phyloP scores from a whole-genome alignment of 1,140 invertebrate species.

The Tetranychus urticae region DNA sequence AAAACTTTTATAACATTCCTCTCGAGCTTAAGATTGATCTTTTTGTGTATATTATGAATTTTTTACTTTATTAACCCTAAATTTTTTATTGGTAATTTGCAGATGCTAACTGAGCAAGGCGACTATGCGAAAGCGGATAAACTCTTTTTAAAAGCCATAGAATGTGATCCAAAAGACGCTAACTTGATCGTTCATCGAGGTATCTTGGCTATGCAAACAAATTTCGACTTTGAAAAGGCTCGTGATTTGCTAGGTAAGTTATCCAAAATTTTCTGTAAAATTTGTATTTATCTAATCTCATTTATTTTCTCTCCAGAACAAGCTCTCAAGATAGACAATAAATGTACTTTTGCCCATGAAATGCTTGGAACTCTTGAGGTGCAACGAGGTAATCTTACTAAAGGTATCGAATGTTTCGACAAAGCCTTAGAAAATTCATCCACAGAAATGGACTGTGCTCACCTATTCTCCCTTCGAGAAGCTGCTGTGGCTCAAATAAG shows the following conservation, averaged over 20 bases:
- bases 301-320: conserved; percentile 24
- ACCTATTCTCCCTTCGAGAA: conserved; percentile 57
- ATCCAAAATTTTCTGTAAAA: not conserved
- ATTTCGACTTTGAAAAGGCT: conserved; percentile 48
- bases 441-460: conserved; percentile 58
- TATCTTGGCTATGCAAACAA: conserved; percentile 54
- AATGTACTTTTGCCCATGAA: conserved; percentile 83
- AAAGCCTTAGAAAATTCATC: conserved; percentile 64
- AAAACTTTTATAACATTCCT: no score
- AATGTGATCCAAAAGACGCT: conserved; percentile 60
- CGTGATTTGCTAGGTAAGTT: conserved; percentile 33
- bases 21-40: no score
- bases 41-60: no score
- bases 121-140: conserved; percentile 54
- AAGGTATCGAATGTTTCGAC: conserved; percentile 60
- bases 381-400: conserved; percentile 56
- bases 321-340: conserved; percentile 62
- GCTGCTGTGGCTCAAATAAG: conserved; percentile 61
- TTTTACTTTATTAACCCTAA: no score
- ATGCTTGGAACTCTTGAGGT: conserved; percentile 79
- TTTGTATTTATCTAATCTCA: not conserved
- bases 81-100: conserved; percentile 6
- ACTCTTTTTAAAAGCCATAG: conserved; percentile 50
- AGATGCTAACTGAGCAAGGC: conserved; percentile 50
- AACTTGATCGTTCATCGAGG: conserved; percentile 60